Percentiles rank a stretch among this genome's conserved stretches.
Conservation (phyloP, 2,888 invertebrate species). For the Petrolisthes cinctipes region DNA sequence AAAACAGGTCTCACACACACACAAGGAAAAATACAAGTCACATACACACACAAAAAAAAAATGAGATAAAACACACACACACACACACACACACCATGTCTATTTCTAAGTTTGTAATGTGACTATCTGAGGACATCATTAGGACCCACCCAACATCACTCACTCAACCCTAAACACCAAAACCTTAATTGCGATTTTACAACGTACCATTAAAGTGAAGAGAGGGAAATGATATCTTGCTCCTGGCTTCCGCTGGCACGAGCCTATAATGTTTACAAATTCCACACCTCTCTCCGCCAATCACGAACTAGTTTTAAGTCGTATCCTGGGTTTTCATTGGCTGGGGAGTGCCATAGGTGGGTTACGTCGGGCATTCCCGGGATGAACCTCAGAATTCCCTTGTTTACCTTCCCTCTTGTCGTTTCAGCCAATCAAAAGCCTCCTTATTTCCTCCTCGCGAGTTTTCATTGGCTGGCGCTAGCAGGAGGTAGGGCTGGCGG, state of each 20-base stretch:
- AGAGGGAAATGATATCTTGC: conserved; percentile 21
- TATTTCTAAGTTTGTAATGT: not conserved
- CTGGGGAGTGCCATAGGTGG: not conserved
- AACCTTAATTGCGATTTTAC: conserved; percentile 43
- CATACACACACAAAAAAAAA: not conserved
- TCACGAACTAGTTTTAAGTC: not conserved
- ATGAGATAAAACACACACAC: not conserved
- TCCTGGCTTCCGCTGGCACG: not conserved
- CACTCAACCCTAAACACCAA: not conserved
- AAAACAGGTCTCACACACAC: no score
- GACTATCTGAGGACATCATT: not conserved
- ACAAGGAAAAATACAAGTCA: not conserved
- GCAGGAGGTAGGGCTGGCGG: not conserved
- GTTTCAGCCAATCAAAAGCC: conserved; percentile 7
- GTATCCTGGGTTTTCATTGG: not conserved
- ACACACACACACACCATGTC: not conserved
- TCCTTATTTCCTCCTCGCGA: not conserved
- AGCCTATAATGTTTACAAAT: not conserved
- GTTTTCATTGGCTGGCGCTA: not conserved
- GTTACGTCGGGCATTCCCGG: not conserved
- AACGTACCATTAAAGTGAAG: not conserved
- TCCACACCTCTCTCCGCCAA: not conserved
- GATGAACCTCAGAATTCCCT: no score
- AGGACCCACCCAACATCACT: conserved; percentile 17
- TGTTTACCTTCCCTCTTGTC: not conserved